Evolutionary conservation across 2,113 vertebrate species (phyloP).

Genomic region (Ptilonorhynchus violaceus): DNA sequence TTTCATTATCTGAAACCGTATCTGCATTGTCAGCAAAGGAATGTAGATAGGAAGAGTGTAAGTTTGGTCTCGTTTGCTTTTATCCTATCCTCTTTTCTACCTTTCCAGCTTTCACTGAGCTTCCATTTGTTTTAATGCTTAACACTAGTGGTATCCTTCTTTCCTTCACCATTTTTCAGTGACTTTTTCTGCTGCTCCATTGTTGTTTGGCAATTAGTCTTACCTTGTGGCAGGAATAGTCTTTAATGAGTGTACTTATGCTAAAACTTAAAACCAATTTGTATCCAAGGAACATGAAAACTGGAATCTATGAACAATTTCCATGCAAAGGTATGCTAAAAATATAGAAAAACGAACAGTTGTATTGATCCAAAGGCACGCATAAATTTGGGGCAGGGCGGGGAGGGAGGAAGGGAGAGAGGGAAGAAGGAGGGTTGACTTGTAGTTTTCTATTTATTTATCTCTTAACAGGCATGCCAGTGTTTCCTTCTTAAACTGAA

Average conservation of each 20-base stretch:
- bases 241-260: background rate
- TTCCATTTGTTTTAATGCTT: background rate
- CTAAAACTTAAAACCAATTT: background rate
- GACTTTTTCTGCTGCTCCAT: background rate
- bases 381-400: background rate
- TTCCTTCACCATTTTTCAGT: background rate
- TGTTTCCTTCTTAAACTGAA: background rate
- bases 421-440: background rate
- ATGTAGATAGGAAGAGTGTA: rapidly evolving
- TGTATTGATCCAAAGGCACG: background rate
- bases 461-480: background rate
- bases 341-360: background rate
- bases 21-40: background rate
- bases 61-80: background rate
- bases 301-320: background rate
- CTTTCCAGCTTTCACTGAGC: background rate
- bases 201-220: background rate
- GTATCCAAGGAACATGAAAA: background rate
- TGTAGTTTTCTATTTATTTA: background rate
- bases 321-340: background rate
- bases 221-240: background rate
- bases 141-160: background rate
- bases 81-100: background rate
- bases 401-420: background rate
- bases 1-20: background rate